Evolutionary conservation across 2,888 invertebrate species (phyloP).

Genomic region (Rhimphoctona megacephalus): DNA sequence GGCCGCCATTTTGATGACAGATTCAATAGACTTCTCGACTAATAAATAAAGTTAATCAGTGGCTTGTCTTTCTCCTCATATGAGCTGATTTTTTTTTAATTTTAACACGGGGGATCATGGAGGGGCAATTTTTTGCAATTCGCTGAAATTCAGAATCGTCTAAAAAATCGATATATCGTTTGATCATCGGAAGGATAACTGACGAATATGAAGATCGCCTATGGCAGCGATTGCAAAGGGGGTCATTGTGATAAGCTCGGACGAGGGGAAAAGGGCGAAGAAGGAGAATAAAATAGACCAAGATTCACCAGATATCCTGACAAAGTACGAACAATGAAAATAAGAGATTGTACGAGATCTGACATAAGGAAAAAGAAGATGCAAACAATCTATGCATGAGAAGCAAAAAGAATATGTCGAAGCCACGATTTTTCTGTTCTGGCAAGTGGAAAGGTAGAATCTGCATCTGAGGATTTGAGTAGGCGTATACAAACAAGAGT

Average conservation of each 20-base stretch:
- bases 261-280: too few relatives aligned
- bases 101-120: background rate
- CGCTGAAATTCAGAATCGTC: background rate
- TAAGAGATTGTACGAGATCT: background rate
- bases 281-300: background rate
- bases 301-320: constrained; percentile 5
- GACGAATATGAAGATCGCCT: background rate
- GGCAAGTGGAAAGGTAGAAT: background rate
- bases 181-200: background rate
- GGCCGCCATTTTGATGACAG: background rate
- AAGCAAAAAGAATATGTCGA: background rate
- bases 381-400: background rate
- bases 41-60: background rate
- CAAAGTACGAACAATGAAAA: constrained; percentile 7
- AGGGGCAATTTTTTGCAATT: background rate
- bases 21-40: background rate
- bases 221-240: background rate
- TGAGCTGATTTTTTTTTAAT: background rate
- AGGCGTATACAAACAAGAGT: background rate
- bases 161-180: background rate
- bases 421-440: background rate
- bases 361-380: background rate
- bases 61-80: background rate
- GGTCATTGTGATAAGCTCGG: background rate
- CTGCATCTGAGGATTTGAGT: background rate